Evolutionary conservation across 2,888 invertebrate genomes (phyloP), one percentile per base, ranked within the genome.

Genomic region (Perizoma flavofasciatum): DNA sequence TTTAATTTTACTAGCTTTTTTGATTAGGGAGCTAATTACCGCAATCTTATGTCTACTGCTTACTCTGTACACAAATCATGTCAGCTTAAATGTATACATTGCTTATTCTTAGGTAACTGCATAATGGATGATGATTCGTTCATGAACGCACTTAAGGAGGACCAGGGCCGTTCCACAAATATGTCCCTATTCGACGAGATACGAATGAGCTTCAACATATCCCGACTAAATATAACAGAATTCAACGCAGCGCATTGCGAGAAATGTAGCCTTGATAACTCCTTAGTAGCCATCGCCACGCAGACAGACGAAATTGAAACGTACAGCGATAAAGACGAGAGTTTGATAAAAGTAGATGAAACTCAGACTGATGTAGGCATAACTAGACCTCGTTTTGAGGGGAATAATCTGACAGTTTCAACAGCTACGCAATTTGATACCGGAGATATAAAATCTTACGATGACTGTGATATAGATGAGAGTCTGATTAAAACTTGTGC

Each of bases 181-280:
- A 70, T 91, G 65, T 90, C 91, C 0, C 70, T 92, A 0, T 91
- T 85, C 63, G 90, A 92, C 71, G 91, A 92, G 73, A 87, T 92
- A 63, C 75, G 89, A 32, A 79, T 84, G 44, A 91, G 90, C 71
- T 82, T 89, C 70, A 86, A 83, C 64, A 68, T 78, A 56, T 82
- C 88, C n/a, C 74, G 78, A 49, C 70, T 70, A 44, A 81, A 78
- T 41, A 56, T 72, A 4, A 72, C 74, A 5, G 80, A 75, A 3
- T 39, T 67, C 0, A 79, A 74, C 61, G 68, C 70, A 44, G 70
- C 67, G 4, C 65, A 71, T 4, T 65, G 63, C 34, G 80, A 78
- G 2, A 78, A 68, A 64, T 63, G 55, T 40, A 63, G 65, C 37
- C 49, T 71, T 2, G 77, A 82, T 35, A 71, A 60, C 5, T 78